phyloP scores from a whole-genome alignment of 2,888 invertebrate genomes.

The Pterobdella sp. region DNA sequence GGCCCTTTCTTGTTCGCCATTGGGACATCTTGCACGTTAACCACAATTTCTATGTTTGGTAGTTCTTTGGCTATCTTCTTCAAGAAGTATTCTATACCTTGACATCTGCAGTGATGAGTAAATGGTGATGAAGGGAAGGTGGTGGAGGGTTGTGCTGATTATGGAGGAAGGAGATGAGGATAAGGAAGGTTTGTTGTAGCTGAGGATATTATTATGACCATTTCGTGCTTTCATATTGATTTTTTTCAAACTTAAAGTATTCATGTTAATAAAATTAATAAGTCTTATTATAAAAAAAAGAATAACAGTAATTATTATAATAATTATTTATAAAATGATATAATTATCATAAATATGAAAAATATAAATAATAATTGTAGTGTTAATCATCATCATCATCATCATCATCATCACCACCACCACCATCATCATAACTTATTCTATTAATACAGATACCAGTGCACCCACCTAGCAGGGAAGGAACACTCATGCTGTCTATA shows the following conservation, averaged over 20 bases:
- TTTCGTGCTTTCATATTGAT: too few relatives aligned
- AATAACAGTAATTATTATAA: too few relatives aligned
- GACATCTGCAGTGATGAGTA: constrained; percentile 66
- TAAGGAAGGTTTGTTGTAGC: too few relatives aligned
- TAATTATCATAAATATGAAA: too few relatives aligned
- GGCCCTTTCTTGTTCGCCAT: constrained; percentile 62
- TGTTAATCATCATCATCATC: constrained; percentile 12
- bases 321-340: too few relatives aligned
- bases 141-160: too few relatives aligned
- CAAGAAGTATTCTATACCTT: constrained; percentile 82
- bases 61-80: constrained; percentile 62
- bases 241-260: too few relatives aligned
- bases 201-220: too few relatives aligned
- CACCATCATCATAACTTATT: not conserved
- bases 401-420: not conserved
- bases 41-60: constrained; percentile 72
- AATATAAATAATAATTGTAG: not conserved
- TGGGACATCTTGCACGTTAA: constrained; percentile 89
- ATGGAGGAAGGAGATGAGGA: too few relatives aligned
- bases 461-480: constrained; percentile 66
- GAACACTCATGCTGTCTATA: constrained; percentile 77
- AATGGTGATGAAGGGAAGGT: not conserved
- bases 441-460: not conserved
- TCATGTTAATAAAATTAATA: too few relatives aligned
- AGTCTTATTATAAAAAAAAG: too few relatives aligned